phyloP scores from a whole-genome alignment of 2,113 vertebrate species.

The Malurus cyaneus region DNA sequence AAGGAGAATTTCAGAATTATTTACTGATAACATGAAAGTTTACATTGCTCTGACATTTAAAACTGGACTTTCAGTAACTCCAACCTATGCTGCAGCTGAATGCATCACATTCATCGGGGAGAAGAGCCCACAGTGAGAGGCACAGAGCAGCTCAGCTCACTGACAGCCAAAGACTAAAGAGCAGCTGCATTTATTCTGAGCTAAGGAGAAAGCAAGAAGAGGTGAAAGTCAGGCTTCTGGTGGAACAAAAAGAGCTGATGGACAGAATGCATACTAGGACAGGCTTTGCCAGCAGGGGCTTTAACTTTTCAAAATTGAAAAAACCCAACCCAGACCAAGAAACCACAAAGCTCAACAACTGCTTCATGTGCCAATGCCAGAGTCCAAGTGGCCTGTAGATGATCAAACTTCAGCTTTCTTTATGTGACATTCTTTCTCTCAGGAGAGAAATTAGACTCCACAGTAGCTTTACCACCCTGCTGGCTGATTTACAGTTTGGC shows the following conservation, averaged over 20 bases:
- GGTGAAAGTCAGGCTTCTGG: neutral
- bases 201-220: neutral
- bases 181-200: neutral
- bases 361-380: neutral
- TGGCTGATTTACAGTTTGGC: slow-evolving; percentile 25
- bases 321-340: neutral
- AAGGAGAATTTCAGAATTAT: neutral
- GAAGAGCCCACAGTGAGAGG: neutral
- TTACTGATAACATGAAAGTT: neutral
- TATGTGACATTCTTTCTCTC: neutral
- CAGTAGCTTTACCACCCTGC: neutral
- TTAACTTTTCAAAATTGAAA: neutral
- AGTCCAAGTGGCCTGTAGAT: neutral
- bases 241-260: neutral
- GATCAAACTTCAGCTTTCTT: slow-evolving; percentile 12
- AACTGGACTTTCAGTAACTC: neutral
- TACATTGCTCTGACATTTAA: neutral
- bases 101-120: neutral
- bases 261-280: neutral
- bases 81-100: neutral
- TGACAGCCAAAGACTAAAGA: neutral
- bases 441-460: neutral
- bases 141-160: neutral
- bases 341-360: neutral
- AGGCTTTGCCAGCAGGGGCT: neutral